Evolutionary conservation across 2,888 invertebrate genomes (phyloP).

Genomic region (Dynastes maya): DNA sequence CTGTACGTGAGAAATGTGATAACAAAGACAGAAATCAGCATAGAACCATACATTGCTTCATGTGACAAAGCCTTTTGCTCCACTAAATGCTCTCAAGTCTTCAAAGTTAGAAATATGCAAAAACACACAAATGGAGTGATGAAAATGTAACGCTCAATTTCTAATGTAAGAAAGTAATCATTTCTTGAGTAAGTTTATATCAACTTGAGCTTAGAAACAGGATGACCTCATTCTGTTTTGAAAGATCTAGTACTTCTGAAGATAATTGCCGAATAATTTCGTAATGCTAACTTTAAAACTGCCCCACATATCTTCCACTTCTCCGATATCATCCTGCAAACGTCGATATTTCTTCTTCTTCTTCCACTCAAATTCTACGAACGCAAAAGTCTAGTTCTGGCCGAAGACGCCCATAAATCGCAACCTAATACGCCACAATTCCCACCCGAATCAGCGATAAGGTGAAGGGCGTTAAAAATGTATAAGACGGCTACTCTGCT

Average conservation of each 20-base stretch:
- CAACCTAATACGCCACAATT: slow-evolving; percentile 46
- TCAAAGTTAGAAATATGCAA: too few species aligned
- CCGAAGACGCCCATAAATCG: slow-evolving; percentile 37
- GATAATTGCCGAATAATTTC: neutral
- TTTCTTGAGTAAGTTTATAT: too few species aligned
- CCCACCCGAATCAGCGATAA: slow-evolving; percentile 41
- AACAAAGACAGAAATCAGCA: too few species aligned
- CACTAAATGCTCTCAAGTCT: too few species aligned
- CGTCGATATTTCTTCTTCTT: slow-evolving; percentile 15
- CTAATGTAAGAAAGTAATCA: too few species aligned
- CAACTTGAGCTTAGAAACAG: too few species aligned
- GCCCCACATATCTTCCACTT: neutral
- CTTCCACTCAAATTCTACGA: slow-evolving; percentile 14
- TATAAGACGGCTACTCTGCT: slow-evolving; percentile 40
- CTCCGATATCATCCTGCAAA: neutral
- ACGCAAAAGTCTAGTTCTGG: neutral
- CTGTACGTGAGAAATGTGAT: too few species aligned
- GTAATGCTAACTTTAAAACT: slow-evolving; percentile 1
- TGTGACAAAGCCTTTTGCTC: too few species aligned
- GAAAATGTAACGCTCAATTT: too few species aligned
- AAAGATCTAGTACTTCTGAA: neutral
- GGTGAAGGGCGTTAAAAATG: slow-evolving; percentile 45
- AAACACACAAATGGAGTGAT: too few species aligned
- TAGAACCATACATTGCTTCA: too few species aligned
- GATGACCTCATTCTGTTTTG: too few species aligned